Conservation (phyloP, 2,888 invertebrate genomes). For the Meiosimyza platycephala region DNA sequence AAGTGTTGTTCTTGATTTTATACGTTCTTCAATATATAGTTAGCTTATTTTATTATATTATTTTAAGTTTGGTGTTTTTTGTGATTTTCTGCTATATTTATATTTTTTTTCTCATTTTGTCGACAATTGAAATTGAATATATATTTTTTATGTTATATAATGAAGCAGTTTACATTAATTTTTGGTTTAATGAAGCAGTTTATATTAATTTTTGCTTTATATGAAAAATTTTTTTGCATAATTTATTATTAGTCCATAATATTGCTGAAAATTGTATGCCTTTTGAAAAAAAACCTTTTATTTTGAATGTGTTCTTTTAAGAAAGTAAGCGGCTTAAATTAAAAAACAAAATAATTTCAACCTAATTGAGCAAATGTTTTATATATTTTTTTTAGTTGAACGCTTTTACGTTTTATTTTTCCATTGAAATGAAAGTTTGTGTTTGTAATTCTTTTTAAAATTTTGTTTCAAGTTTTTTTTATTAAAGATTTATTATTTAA, state of each 20-base stretch:
- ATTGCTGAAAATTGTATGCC: too few species aligned
- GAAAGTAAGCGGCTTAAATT: conserved; percentile 1
- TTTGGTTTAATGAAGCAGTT: neutral
- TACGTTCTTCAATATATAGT: conserved; percentile 14
- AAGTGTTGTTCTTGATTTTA: conserved; percentile 6
- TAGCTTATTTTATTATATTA: conserved; percentile 7
- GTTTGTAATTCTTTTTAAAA: too few species aligned
- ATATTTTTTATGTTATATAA: conserved; percentile 18
- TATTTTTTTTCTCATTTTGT: too few species aligned
- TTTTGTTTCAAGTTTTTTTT: conserved; percentile 4
- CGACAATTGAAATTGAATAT: conserved; percentile 14
- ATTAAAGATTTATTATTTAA: conserved; percentile 12
- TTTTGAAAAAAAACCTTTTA: neutral
- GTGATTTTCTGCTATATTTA: neutral
- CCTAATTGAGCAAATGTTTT: conserved; percentile 29
- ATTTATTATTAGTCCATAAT: too few species aligned
- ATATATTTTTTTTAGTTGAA: neutral
- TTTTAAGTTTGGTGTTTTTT: conserved; percentile 25
- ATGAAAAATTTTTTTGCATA: neutral
- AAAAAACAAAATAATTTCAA: conserved; percentile 18
- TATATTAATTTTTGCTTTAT: conserved; percentile 5
- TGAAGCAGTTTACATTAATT: conserved; percentile 17
- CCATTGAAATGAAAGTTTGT: neutral
- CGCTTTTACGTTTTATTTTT: neutral
- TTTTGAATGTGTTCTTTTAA: neutral